A percentile compares a stretch with the other conserved stretches of the same genome.
These are phyloP conservation scores for Plutomurus gul DNA, from an alignment of 1,140 invertebrate species.

Conservation along the genomic window DNA sequence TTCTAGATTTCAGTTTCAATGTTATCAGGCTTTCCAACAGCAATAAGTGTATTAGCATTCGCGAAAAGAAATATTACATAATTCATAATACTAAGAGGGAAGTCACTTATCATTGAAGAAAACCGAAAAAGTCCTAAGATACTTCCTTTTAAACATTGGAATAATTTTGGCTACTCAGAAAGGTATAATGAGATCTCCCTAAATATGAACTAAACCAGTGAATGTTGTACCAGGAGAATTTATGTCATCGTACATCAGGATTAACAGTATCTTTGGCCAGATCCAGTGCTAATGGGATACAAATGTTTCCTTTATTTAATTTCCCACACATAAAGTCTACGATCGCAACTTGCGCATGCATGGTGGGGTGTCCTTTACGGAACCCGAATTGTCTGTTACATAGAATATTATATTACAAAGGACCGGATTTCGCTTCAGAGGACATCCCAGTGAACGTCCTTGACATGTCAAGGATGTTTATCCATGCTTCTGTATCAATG, in stretches of 20 bases:
- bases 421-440: too few relatives aligned
- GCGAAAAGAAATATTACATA: neutral
- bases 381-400: conserved; percentile 31
- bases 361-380: conserved; percentile 28
- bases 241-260: conserved; percentile 5
- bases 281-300: conserved; percentile 11
- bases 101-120: neutral
- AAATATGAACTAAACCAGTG: conserved; percentile 8
- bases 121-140: conserved; percentile 2
- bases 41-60: conserved; percentile 1
- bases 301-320: neutral
- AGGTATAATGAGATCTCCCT: conserved; percentile 13
- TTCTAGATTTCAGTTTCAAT: too few relatives aligned
- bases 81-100: neutral
- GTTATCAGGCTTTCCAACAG: neutral
- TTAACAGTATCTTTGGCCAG: conserved; percentile 20
- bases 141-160: neutral
- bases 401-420: conserved; percentile 5
- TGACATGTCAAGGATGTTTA: too few relatives aligned
- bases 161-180: neutral
- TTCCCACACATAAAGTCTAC: neutral
- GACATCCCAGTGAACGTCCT: too few relatives aligned
- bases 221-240: conserved; percentile 25
- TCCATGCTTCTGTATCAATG: too few relatives aligned
- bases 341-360: conserved; percentile 1